Conservation (phyloP, 2,888 invertebrate genomes). For the Cryptus armator region DNA sequence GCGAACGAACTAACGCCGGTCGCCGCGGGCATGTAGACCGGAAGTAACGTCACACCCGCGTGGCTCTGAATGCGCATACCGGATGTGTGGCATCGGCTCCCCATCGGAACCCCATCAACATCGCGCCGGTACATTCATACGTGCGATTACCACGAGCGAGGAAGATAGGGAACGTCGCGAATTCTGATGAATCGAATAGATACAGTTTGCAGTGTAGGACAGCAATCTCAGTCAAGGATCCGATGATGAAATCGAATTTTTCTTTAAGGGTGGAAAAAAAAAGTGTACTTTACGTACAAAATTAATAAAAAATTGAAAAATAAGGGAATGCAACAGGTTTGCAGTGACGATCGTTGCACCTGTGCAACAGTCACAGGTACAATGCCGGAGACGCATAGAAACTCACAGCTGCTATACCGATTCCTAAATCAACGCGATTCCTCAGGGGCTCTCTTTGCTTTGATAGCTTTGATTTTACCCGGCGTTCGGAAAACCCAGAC, state of each 20-base stretch:
- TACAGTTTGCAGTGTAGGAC: constrained; percentile 22
- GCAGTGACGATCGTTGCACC: constrained; percentile 55
- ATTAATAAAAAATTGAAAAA: background rate
- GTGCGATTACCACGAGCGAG: constrained; percentile 59
- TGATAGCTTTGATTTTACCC: constrained; percentile 45
- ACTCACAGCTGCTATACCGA: constrained; percentile 51
- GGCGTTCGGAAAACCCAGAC: constrained; percentile 8
- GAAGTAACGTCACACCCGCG: constrained; percentile 85
- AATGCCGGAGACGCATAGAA: constrained; percentile 16
- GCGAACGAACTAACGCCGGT: constrained; percentile 71
- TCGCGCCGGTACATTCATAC: constrained; percentile 74
- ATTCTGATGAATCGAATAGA: constrained; percentile 42
- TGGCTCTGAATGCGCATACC: constrained; percentile 85
- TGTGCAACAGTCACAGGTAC: constrained; percentile 47
- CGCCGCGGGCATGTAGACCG: constrained; percentile 84
- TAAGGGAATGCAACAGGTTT: constrained; percentile 59
- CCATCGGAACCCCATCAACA: constrained; percentile 84
- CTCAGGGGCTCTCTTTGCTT: constrained; percentile 18
- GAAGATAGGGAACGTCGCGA: constrained; percentile 29
- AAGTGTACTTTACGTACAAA: background rate
- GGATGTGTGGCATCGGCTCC: constrained; percentile 85
- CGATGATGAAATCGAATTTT: background rate
- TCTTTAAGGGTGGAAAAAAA: background rate
- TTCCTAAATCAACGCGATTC: constrained; percentile 52
- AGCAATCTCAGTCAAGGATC: background rate